A percentile compares a stretch with the other conserved stretches of the same genome.
Conservation (phyloP, 2,888 invertebrate species). For the Parnassius orleans region DNA sequence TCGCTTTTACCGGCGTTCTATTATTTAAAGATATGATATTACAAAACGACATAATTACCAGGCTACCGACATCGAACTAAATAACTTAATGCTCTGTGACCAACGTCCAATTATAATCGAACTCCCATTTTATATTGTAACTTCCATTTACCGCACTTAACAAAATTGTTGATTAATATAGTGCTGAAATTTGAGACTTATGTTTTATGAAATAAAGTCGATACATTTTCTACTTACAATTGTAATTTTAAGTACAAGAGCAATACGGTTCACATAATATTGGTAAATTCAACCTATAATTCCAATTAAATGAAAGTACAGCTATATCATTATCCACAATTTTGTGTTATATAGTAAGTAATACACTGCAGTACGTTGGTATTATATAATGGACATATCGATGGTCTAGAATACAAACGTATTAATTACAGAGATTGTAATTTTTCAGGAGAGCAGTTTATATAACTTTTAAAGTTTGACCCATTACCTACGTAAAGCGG, state of each 20-base stretch:
- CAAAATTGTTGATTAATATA: conserved; percentile 23
- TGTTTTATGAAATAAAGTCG: background rate
- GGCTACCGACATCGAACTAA: conserved; percentile 40
- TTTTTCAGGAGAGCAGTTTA: too few species aligned
- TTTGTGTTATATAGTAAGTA: conserved; percentile 49
- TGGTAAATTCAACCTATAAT: conserved; percentile 51
- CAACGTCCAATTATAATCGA: conserved; percentile 38
- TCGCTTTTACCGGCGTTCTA: background rate
- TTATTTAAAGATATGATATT: conserved; percentile 13
- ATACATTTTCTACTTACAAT: background rate
- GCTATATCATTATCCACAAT: conserved; percentile 58
- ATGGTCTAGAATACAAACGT: background rate
- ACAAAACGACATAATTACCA: conserved; percentile 15
- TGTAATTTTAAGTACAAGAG: background rate
- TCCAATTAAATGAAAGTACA: conserved; percentile 49
- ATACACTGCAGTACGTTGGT: background rate
- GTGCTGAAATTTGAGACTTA: conserved; percentile 27
- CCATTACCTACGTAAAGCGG: too few species aligned
- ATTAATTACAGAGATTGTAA: too few species aligned
- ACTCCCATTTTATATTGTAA: conserved; percentile 42
- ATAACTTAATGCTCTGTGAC: conserved; percentile 62
- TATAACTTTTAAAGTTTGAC: too few species aligned
- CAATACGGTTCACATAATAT: conserved; percentile 36
- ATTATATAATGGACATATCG: background rate
- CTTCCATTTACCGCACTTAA: conserved; percentile 35